Evolutionary conservation across 2,797 vertebrate genomes (phyloP).

Genomic region (Labroides dimidiatus): DNA sequence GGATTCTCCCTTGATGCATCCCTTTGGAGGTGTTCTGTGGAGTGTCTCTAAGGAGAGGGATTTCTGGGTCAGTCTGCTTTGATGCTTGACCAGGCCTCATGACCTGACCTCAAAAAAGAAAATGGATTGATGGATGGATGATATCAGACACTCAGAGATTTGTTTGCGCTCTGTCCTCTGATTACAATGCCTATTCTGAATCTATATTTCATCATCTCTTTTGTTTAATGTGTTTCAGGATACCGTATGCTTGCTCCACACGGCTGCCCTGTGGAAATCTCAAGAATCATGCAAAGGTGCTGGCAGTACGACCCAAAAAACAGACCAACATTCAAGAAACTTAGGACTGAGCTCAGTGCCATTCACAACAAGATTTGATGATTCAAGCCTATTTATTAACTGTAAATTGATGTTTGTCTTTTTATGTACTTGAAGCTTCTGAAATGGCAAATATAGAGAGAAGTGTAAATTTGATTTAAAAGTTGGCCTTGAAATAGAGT

Average conservation of each 20-base stretch:
- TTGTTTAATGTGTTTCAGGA: slow-evolving; percentile 77
- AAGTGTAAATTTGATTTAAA: background rate
- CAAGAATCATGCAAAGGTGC: slow-evolving; percentile 90
- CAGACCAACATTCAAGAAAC: slow-evolving; percentile 87
- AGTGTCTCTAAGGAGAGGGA: too few relatives aligned
- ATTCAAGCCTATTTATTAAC: background rate
- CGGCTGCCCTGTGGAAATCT: slow-evolving; percentile 88
- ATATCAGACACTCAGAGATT: background rate
- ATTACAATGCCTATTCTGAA: background rate
- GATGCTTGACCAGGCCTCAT: too few relatives aligned
- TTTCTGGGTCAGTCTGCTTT: too few relatives aligned
- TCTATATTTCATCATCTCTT: background rate
- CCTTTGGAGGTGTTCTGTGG: too few relatives aligned
- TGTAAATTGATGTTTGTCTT: background rate
- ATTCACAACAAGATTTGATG: slow-evolving; percentile 80
- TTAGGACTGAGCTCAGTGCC: slow-evolving; percentile 84
- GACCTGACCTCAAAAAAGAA: too few relatives aligned
- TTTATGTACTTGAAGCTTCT: background rate
- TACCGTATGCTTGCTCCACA: slow-evolving; percentile 88
- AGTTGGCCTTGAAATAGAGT: background rate
- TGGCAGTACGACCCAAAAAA: slow-evolving; percentile 90
- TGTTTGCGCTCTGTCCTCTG: background rate
- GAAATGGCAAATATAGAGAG: background rate
- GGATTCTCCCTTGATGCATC: too few relatives aligned
- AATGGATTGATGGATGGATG: background rate